Conservation (phyloP, 2,888 invertebrate genomes). For the Apeira syringaria region DNA sequence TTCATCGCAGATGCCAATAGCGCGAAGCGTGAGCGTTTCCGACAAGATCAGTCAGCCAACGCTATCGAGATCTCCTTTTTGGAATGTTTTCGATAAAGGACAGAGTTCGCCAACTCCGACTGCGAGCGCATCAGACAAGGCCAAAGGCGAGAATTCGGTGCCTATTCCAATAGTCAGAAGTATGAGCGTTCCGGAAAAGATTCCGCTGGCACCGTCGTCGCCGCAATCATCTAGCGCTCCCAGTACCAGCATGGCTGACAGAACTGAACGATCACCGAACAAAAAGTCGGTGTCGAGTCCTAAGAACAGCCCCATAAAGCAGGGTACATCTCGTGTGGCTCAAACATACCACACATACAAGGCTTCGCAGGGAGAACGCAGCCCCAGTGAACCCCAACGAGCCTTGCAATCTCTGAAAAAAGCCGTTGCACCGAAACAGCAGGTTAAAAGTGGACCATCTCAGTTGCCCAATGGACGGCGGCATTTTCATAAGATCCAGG, state of each 20-base stretch:
- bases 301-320: constrained; percentile 2
- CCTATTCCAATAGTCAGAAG: background rate
- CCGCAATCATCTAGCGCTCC: background rate
- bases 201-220: background rate
- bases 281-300: background rate
- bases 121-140: background rate
- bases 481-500: background rate
- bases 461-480: background rate
- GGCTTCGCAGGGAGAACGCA: background rate
- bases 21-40: background rate
- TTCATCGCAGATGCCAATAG: background rate
- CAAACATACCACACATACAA: constrained; percentile 6
- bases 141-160: background rate
- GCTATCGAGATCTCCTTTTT: too few species aligned
- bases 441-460: background rate
- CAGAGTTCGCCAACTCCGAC: background rate
- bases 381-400: background rate
- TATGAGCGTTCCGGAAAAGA: background rate
- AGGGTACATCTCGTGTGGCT: constrained; percentile 6
- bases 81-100: too few species aligned
- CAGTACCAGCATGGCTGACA: background rate
- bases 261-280: background rate
- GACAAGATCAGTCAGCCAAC: background rate
- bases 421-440: background rate
- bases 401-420: background rate